Base-by-base conservation (phyloP, 2,888 invertebrate species). In the Ennomos fuscantarius region DNA sequence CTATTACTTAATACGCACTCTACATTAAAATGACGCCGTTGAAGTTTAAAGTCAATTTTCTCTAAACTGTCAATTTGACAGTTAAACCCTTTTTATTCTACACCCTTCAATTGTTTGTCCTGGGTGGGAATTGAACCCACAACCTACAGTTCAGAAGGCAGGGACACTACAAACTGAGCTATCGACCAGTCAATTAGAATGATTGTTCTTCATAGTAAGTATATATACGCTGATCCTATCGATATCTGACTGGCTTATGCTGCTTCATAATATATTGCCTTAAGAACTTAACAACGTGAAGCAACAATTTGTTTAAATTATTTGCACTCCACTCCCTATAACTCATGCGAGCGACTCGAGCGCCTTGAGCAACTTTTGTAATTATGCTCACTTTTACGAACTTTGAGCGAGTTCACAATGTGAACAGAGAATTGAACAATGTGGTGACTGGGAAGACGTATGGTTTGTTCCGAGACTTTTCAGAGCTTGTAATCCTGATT, bases 381-480 rank as follows among this genome's bases (percentile, higher is more conserved):
- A 69, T 65, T 66, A 66, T 61, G 59, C 31, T 58, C 58, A 67
- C 67, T 66, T 67, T 65, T 65, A 56, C 47, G 31, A 62, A 60
- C 54, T 66, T 64, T 24, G 47, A 56, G 47, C 49, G 43, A 51
- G 55, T 49, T 49, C 34, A 49, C 55, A 50, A 49, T 46, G 34
- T 49, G 47, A 41, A 43, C 31, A 11, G 24, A 34, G 50, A 51
- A 48, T 34, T 50, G 37, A 55, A 55, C 51, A 55, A 49, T 60
- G 55, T 46, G 55, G 51, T 37, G 48, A 52, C 43, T 37, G 12
- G 12, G 40, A 32, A 47, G 50, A 50, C 13, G 15, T 52, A 45
- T 39, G 10, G 40, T 49, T 33, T 32, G 37, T n/a, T 8, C 1
- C 9, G 24, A 24, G 6, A 24, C 24, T 24, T 6, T 24, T 24